Conservation (phyloP, 2,888 invertebrate species). For the Tinea trinotella region DNA sequence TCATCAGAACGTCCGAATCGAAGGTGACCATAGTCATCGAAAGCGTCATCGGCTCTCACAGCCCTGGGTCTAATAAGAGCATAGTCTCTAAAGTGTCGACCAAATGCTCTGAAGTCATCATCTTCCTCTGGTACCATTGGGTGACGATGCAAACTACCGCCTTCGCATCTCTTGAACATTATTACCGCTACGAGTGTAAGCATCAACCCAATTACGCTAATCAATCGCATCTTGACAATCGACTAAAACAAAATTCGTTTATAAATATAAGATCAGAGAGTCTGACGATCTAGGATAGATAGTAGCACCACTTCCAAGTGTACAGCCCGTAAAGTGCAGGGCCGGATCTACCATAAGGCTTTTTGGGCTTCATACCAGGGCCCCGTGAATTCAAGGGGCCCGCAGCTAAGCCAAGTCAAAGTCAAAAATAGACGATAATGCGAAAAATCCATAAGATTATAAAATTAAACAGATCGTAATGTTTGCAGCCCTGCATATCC, state of each 20-base stretch:
- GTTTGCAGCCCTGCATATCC: too few species aligned
- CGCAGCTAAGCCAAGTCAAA: too few species aligned
- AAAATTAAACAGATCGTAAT: too few species aligned
- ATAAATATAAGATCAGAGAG: too few species aligned
- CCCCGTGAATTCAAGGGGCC: too few species aligned
- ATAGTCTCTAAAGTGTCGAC: slow-evolving; percentile 69
- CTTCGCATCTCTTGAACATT: slow-evolving; percentile 39
- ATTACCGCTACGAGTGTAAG: slow-evolving; percentile 32
- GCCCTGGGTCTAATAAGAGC: slow-evolving; percentile 70
- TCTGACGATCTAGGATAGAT: too few species aligned
- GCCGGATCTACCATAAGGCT: too few species aligned
- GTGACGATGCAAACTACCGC: slow-evolving; percentile 36
- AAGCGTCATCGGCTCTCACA: slow-evolving; percentile 76
- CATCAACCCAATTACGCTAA: slow-evolving; percentile 37
- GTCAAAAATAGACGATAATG: too few species aligned
- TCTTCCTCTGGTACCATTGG: slow-evolving; percentile 29
- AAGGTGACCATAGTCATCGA: slow-evolving; percentile 83
- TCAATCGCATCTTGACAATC: slow-evolving; percentile 38
- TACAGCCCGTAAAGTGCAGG: too few species aligned
- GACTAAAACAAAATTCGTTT: background rate
- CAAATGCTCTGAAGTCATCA: slow-evolving; percentile 31
- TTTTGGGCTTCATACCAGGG: too few species aligned
- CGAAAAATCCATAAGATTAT: too few species aligned
- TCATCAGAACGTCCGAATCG: slow-evolving; percentile 77
- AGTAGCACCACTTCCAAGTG: too few species aligned